These are phyloP conservation scores for Abrostola tripartita DNA, from an alignment of 2,888 invertebrate genomes.

Conservation along the genomic window DNA sequence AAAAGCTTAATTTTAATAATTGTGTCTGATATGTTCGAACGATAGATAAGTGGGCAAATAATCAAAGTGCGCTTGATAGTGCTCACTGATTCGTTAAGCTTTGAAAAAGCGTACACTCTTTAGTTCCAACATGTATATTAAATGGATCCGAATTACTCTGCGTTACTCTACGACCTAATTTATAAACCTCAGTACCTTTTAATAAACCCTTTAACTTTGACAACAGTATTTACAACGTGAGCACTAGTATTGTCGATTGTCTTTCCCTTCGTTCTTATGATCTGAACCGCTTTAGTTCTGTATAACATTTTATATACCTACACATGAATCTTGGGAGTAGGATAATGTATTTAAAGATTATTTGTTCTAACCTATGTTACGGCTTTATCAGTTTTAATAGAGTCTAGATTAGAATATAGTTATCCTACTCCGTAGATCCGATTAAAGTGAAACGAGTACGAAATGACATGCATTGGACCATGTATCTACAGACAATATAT, in stretches of 20 bases:
- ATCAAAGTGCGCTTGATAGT: conserved; percentile 38
- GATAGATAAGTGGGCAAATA: conserved; percentile 21
- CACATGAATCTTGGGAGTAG: conserved; percentile 45
- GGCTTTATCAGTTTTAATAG: conserved; percentile 9
- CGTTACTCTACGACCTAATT: conserved; percentile 46
- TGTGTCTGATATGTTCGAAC: conserved; percentile 49
- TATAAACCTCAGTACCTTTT: conserved; percentile 67
- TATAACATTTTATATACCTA: conserved; percentile 59
- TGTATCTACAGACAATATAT: conserved; percentile 65
- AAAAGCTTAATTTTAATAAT: conserved; percentile 37
- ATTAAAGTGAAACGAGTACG: conserved; percentile 44
- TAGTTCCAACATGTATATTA: conserved; percentile 40
- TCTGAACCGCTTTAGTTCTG: conserved; percentile 60
- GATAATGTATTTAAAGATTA: conserved; percentile 18
- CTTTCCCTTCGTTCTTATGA: conserved; percentile 66
- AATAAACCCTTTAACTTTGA: conserved; percentile 66
- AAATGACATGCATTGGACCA: conserved; percentile 67
- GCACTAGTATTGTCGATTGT: conserved; percentile 84
- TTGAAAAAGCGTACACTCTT: conserved; percentile 44
- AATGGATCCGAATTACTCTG: conserved; percentile 19
- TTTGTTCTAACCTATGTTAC: conserved; percentile 23
- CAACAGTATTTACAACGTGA: conserved; percentile 79
- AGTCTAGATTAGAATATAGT: conserved; percentile 34
- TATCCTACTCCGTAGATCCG: conserved; percentile 36
- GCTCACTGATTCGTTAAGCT: conserved; percentile 47